Conservation (phyloP, 1,140 invertebrate species). For the Orussus abietinus region DNA sequence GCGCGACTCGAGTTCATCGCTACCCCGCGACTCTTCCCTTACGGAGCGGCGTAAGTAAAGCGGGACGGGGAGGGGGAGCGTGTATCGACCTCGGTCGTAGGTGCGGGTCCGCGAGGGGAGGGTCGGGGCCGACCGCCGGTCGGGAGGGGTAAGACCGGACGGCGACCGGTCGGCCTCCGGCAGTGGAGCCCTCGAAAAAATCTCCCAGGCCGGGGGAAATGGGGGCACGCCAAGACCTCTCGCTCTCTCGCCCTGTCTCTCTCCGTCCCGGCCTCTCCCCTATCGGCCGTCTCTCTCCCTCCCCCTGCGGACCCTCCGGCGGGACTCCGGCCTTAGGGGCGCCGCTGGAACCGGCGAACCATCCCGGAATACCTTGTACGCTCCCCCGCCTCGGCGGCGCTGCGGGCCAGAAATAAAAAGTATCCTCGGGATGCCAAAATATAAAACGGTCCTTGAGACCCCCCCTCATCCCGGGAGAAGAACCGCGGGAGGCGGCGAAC, state of each 20-base stretch:
- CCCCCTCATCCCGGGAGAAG: not conserved
- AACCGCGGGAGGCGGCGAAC: slow-evolving; percentile 1
- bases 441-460: slow-evolving; percentile 28
- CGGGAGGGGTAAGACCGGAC: slow-evolving; percentile 10
- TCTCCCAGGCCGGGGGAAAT: slow-evolving; percentile 39
- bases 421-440: slow-evolving; percentile 39
- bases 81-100: slow-evolving; percentile 45
- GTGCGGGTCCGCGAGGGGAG: slow-evolving; percentile 22
- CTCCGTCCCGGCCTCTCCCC: slow-evolving; percentile 3
- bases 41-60: slow-evolving; percentile 24
- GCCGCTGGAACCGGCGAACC: slow-evolving; percentile 42
- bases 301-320: slow-evolving; percentile 27
- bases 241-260: slow-evolving; percentile 3
- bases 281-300: slow-evolving; percentile 10
- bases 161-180: slow-evolving; percentile 3
- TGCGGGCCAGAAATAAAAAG: slow-evolving; percentile 38
- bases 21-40: too few relatives aligned
- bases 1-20: too few relatives aligned
- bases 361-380: slow-evolving; percentile 44
- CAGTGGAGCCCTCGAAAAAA: slow-evolving; percentile 34
- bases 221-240: slow-evolving; percentile 28
- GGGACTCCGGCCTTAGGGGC: slow-evolving; percentile 45
- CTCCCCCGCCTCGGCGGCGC: slow-evolving; percentile 24
- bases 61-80: slow-evolving; percentile 30
- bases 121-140: slow-evolving; percentile 12